phyloP scores from a whole-genome alignment of 2,797 vertebrate genomes.

The Glossophaga mutica region DNA sequence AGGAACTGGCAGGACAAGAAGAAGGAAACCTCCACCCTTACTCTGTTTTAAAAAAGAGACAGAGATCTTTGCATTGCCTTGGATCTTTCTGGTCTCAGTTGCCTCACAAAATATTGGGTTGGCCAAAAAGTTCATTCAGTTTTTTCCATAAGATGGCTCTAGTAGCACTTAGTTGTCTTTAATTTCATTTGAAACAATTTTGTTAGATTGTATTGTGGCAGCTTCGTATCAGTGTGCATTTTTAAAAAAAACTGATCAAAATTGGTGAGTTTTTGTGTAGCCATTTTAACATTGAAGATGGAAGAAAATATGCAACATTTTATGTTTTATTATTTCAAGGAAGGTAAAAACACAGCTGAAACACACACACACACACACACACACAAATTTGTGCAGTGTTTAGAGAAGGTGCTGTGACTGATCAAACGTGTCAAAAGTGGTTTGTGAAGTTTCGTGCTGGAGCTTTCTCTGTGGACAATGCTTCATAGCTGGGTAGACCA shows the following conservation, averaged over 20 bases:
- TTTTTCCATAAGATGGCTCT: background rate
- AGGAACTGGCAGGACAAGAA: background rate
- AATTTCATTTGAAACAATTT: background rate
- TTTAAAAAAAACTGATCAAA: background rate
- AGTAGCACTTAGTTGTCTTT: background rate
- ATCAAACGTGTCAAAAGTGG: background rate
- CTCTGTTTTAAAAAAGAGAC: background rate
- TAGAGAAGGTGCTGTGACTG: background rate
- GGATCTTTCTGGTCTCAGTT: background rate
- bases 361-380: background rate
- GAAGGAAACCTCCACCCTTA: background rate
- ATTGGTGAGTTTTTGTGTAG: background rate
- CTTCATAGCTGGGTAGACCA: background rate
- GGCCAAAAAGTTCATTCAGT: background rate
- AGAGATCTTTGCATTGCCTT: background rate
- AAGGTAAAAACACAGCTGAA: background rate
- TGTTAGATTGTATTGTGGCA: background rate
- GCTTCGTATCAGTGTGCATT: background rate
- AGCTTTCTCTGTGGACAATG: background rate
- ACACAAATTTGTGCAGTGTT: background rate
- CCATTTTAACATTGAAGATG: background rate
- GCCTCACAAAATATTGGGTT: background rate
- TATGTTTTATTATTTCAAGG: background rate
- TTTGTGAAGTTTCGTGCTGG: background rate
- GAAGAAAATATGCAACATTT: background rate